Conservation (phyloP, 2,113 vertebrate genomes). For the Malurus cyaneus region DNA sequence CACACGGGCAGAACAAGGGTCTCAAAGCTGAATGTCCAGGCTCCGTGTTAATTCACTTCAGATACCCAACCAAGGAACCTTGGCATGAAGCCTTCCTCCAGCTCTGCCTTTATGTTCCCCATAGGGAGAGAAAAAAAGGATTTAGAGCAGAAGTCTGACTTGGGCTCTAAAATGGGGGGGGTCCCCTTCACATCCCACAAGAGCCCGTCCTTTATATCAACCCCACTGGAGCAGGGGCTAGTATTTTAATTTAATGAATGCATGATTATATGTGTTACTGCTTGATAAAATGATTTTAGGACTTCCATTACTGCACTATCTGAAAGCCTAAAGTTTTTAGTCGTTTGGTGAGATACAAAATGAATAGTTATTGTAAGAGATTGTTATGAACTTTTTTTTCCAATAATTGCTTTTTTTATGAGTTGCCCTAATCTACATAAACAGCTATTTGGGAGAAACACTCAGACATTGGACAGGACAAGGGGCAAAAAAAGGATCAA, state of each 20-base stretch:
- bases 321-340: not conserved
- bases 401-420: not conserved
- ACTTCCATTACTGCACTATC: not conserved
- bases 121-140: not conserved
- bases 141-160: not conserved
- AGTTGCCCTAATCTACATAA: not conserved
- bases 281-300: not conserved
- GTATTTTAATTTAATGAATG: not conserved
- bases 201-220: not conserved
- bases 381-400: not conserved
- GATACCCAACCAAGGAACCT: rapidly evolving
- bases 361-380: not conserved
- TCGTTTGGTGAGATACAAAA: not conserved
- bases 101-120: not conserved
- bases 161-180: not conserved
- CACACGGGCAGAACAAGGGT: not conserved
- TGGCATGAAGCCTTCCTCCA: not conserved
- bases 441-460: not conserved
- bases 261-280: not conserved
- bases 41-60: not conserved
- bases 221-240: not conserved
- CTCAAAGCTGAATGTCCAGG: not conserved
- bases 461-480: not conserved
- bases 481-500: not conserved
- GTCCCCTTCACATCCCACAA: rapidly evolving